Conservation (phyloP, 2,888 invertebrate genomes). For the Pyrocoelia pectoralis region DNA sequence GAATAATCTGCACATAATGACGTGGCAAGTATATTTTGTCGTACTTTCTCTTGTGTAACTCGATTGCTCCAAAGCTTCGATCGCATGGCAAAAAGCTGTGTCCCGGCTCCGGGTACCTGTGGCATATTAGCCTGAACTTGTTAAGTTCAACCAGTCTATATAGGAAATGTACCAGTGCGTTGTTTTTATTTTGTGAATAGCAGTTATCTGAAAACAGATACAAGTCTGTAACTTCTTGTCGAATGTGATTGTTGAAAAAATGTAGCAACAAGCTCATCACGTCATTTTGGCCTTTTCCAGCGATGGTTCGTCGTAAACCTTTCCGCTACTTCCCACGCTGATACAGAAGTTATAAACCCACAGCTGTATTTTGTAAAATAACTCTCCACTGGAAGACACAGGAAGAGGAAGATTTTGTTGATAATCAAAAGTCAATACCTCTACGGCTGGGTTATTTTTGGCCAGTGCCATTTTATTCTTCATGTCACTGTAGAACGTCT, state of each 20-base stretch:
- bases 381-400: neutral
- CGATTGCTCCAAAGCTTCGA: neutral
- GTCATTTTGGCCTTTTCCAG: slow-evolving; percentile 17
- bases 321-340: neutral
- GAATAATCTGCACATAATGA: too few relatives aligned
- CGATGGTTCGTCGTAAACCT: too few relatives aligned
- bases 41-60: neutral
- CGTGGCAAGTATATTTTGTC: slow-evolving; percentile 2
- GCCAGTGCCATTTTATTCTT: neutral
- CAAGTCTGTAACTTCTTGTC: slow-evolving; percentile 13
- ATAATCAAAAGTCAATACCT: neutral
- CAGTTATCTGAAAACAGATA: slow-evolving; percentile 20
- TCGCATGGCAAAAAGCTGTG: neutral
- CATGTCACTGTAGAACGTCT: neutral
- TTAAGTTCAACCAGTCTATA: neutral
- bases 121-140: neutral
- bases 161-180: neutral
- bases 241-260: slow-evolving; percentile 11
- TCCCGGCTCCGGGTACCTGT: neutral
- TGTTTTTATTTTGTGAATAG: too few relatives aligned
- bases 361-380: neutral
- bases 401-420: neutral
- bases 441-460: neutral
- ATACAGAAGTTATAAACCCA: neutral
- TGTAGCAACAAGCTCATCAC: slow-evolving; percentile 14